A percentile compares a stretch with the other conserved stretches of the same genome.
Evolutionary conservation across 2,797 vertebrate species (phyloP).

Genomic region (Saxicola maurus): DNA sequence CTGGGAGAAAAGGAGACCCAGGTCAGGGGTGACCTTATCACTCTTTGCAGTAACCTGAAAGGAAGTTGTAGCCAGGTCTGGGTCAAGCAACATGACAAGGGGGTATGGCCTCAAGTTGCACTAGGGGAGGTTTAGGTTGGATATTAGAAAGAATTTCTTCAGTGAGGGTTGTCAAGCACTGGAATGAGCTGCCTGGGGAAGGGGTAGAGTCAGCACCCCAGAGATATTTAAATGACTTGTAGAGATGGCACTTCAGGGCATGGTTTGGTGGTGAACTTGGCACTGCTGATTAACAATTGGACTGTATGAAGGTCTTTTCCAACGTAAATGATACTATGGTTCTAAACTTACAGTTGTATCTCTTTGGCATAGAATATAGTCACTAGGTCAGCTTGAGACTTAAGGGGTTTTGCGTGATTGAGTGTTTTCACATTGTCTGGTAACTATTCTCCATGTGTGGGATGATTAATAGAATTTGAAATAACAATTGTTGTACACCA

Average conservation of each 20-base stretch:
- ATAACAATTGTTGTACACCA: neutral
- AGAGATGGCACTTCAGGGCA: accelerated
- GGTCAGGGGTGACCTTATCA: neutral
- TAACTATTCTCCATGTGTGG: neutral
- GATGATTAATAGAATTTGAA: neutral
- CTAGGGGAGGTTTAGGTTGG: neutral
- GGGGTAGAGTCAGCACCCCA: neutral
- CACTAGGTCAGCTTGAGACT: neutral
- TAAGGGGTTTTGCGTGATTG: neutral
- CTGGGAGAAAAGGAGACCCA: neutral
- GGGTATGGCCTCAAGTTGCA: accelerated
- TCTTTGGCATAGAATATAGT: neutral
- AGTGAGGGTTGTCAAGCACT: neutral
- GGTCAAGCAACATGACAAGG: neutral
- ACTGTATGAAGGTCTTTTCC: neutral
- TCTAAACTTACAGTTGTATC: neutral
- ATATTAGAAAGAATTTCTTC: neutral
- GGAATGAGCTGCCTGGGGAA: neutral
- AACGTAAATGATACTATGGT: neutral
- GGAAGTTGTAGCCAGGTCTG: neutral
- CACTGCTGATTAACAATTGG: accelerated
- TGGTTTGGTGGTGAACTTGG: neutral
- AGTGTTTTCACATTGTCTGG: neutral
- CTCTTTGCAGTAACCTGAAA: neutral
- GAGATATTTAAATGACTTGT: neutral